Conservation (phyloP, 2,113 vertebrate species). For the Mustelus asterias region DNA sequence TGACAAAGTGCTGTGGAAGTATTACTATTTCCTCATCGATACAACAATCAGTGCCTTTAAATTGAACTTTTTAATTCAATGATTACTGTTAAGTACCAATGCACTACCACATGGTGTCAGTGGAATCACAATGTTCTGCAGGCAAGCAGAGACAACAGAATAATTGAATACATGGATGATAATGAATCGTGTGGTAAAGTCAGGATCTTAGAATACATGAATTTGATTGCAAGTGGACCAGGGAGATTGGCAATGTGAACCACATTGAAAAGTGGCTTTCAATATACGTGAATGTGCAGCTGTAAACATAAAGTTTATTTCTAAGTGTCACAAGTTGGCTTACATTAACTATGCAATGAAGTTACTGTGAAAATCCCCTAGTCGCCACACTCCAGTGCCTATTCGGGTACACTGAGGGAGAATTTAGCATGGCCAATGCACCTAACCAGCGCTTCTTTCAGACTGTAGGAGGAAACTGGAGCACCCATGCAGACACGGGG, state of each 20-base stretch:
- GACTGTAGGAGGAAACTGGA: no score
- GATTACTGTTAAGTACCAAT: background rate
- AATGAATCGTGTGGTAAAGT: background rate
- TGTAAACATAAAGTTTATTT: background rate
- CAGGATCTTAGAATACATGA: background rate
- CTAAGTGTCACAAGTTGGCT: no score
- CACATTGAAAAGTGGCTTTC: background rate
- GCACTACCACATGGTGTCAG: background rate
- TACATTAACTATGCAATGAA: no score
- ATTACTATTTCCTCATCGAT: background rate
- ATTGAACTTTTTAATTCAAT: background rate
- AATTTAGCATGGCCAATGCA: no score
- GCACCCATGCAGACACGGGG: no score
- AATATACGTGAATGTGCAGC: background rate
- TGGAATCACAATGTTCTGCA: background rate
- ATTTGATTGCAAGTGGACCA: background rate
- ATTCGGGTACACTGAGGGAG: no score
- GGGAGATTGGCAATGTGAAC: background rate
- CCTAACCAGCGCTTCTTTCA: no score
- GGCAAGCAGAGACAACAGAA: background rate
- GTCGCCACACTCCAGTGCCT: no score
- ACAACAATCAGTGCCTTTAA: background rate
- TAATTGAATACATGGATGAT: background rate
- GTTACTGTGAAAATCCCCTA: no score
- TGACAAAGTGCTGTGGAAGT: background rate